A percentile compares a stretch with the other conserved stretches of the same genome.
Evolutionary conservation across 2,888 invertebrate genomes (phyloP).

Genomic region (Cheilosia grossa): DNA sequence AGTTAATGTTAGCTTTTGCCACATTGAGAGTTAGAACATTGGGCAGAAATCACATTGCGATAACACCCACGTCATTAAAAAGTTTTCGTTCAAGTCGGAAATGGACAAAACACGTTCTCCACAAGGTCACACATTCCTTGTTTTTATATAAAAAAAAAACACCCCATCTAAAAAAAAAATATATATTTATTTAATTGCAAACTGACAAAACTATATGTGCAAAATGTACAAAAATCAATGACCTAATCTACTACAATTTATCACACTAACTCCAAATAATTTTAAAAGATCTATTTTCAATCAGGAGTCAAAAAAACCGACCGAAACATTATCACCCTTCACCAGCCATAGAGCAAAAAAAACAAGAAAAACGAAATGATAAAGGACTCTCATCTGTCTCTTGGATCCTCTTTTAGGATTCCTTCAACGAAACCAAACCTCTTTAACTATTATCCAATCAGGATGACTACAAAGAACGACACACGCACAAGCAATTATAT

Average conservation of each 20-base stretch:
- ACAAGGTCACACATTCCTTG: too few relatives aligned
- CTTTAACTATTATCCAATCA: slow-evolving; percentile 19
- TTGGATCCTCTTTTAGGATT: background rate
- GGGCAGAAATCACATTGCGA: too few relatives aligned
- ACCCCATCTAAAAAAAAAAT: background rate
- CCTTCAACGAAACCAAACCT: background rate
- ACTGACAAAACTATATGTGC: background rate
- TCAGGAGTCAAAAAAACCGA: background rate
- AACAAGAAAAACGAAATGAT: background rate
- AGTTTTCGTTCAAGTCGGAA: too few relatives aligned
- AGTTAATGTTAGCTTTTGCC: too few relatives aligned
- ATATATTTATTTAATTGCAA: background rate
- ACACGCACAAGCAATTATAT: slow-evolving; percentile 5
- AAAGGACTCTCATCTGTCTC: background rate
- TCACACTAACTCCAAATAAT: background rate
- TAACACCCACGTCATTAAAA: too few relatives aligned
- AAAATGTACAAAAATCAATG: background rate
- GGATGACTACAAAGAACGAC: background rate
- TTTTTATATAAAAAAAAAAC: background rate
- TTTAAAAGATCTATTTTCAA: background rate
- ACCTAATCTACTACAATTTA: background rate
- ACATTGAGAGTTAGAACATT: too few relatives aligned
- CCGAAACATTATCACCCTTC: slow-evolving; percentile 11
- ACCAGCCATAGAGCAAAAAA: background rate
- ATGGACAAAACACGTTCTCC: too few relatives aligned